These are phyloP conservation scores for Trachelus iudaicus DNA, from an alignment of 2,888 invertebrate species.

Conservation along the genomic window DNA sequence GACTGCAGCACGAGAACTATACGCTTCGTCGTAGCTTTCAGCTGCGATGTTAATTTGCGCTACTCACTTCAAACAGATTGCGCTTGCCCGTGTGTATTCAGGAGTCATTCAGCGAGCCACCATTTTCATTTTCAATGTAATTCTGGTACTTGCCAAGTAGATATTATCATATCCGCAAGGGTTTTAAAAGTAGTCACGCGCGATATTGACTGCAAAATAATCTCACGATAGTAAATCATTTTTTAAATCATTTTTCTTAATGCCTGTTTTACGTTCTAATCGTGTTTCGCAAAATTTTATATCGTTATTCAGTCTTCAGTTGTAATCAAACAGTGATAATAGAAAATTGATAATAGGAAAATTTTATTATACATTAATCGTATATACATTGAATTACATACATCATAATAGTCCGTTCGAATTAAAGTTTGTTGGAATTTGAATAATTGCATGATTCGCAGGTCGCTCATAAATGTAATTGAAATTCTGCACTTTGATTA, in stretches of 20 bases:
- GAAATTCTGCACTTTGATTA: no score
- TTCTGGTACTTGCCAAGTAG: background rate
- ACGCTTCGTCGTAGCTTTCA: background rate
- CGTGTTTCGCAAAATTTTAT: no score
- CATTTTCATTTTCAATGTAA: background rate
- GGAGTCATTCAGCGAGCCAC: background rate
- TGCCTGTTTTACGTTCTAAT: no score
- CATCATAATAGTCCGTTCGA: background rate
- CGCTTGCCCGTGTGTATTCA: background rate
- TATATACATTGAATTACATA: no score
- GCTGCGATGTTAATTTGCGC: slow-evolving; percentile 4
- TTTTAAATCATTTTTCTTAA: background rate
- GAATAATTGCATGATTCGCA: background rate
- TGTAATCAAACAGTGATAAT: background rate
- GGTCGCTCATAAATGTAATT: background rate
- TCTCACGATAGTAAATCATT: background rate
- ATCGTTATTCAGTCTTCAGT: no score
- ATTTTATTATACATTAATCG: no score
- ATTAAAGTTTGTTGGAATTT: background rate
- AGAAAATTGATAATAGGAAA: background rate
- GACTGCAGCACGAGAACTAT: background rate
- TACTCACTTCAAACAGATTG: background rate
- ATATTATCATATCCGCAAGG: background rate
- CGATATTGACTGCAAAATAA: background rate
- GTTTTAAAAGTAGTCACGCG: background rate